Conservation (phyloP, 2,113 vertebrate species). For the Heterocephalus glaber region DNA sequence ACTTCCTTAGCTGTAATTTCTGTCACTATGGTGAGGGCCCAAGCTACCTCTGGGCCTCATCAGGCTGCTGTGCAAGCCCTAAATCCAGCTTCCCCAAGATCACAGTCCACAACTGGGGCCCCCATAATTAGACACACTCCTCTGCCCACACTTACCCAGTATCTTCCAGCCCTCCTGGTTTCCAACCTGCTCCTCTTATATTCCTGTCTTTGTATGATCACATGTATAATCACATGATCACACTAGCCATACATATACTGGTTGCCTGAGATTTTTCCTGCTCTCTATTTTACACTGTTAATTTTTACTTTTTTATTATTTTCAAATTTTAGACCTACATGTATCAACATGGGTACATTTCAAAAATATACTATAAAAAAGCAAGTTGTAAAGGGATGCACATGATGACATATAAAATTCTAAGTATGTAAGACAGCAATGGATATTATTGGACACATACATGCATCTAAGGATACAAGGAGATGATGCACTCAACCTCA, state of each 20-base stretch:
- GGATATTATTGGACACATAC: neutral
- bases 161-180: slow-evolving; percentile 17
- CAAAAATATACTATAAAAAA: slow-evolving; percentile 5
- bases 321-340: neutral
- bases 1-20: neutral
- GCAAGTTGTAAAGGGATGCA: neutral
- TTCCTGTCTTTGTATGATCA: slow-evolving; percentile 1
- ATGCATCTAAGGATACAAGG: neutral
- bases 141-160: neutral
- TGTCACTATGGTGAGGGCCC: neutral
- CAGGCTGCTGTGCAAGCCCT: neutral
- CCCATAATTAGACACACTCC: neutral
- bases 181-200: neutral
- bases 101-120: neutral
- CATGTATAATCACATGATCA: slow-evolving; percentile 36
- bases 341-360: neutral
- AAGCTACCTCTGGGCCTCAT: neutral
- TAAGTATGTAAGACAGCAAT: neutral
- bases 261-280: neutral
- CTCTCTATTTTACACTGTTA: slow-evolving; percentile 28
- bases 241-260: slow-evolving; percentile 8
- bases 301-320: slow-evolving; percentile 52
- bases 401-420: neutral
- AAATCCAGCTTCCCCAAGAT: neutral
- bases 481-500: neutral